A percentile compares a stretch with the other conserved stretches of the same genome.
These are phyloP conservation scores for Melanchra persicariae DNA, from an alignment of 2,888 invertebrate species.

Conservation along the genomic window DNA sequence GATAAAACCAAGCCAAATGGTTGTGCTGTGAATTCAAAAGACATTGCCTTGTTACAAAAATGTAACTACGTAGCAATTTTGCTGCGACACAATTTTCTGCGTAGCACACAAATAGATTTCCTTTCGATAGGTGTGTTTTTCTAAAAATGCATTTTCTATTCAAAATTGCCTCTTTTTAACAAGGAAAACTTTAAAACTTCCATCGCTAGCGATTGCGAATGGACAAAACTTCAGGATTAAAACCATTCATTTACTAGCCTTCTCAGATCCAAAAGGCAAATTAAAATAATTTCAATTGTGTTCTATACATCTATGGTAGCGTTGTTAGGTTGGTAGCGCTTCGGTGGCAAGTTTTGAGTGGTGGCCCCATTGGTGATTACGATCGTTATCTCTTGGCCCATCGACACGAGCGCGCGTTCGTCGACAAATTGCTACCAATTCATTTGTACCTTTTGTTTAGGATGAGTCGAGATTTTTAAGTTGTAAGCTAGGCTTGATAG, in stretches of 20 bases:
- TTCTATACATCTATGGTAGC: slow-evolving; percentile 11
- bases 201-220: too few relatives aligned
- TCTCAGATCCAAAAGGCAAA: not conserved
- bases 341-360: slow-evolving; percentile 74
- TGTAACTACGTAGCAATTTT: not conserved
- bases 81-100: not conserved
- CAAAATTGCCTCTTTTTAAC: too few relatives aligned
- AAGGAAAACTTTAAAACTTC: too few relatives aligned
- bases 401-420: slow-evolving; percentile 77
- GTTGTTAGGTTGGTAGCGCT: slow-evolving; percentile 55
- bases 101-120: not conserved
- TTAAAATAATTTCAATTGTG: not conserved
- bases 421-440: slow-evolving; percentile 63
- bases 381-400: slow-evolving; percentile 78
- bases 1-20: not conserved
- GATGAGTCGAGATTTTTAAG: slow-evolving; percentile 43
- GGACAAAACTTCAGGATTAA: too few relatives aligned
- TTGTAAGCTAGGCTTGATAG: slow-evolving; percentile 16
- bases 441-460: slow-evolving; percentile 62
- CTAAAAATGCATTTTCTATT: too few relatives aligned
- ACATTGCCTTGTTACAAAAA: not conserved
- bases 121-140: not conserved
- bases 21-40: not conserved
- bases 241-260: not conserved
- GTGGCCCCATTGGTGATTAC: slow-evolving; percentile 79